Evolutionary conservation across 2,797 vertebrate species (phyloP), one percentile per base, ranked within the genome.

Genomic region (Macrochelys suwanniensis): DNA sequence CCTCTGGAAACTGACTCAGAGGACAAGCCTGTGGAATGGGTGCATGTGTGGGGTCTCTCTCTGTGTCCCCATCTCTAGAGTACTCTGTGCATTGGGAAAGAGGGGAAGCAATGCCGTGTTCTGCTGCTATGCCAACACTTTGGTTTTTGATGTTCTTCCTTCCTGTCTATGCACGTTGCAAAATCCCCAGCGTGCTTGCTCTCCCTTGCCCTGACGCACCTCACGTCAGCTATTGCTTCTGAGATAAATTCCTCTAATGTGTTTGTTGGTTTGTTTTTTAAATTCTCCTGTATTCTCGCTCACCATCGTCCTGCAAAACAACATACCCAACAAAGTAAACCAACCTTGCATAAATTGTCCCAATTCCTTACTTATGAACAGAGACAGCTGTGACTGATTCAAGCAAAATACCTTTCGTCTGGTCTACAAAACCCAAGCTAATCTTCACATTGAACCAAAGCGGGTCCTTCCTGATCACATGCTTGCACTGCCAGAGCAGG

Each of bases 371-470:
- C 21, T 5, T 3, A 2, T 1, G 56, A 87, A 80, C 10, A 0
- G 33, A 50, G 78, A 0, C 33, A 11, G 87, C 88, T 77, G 85
- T 3, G 54, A 68, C 23, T 2, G 9, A n/a, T 71, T 11, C 78
- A 53, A 26, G 37, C 4, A 1, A 21, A 59, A 23, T 5, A 25
- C 77, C 74, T 74, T 0, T 6, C 0, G n/a, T 6, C 85, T 7
- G 87, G 59, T 54, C 91, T 54, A 1, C 83, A 21, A 65, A 90
- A 78, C 88, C 81, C 61, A 5, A 5, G 89, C 87, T 76, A 6
- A n/a, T 54, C 61, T 65, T 82, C 59, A 71, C 1, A 0, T 5
- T 0, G 0, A 6, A 74, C 82, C 42, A 0, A 11, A 11, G 53
- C 13, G 1, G 68, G 53, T 56, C 93, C 50, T 9, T 71, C 81